These are phyloP conservation scores for Athalia cordata DNA, from an alignment of 2,888 invertebrate genomes.

Conservation along the genomic window DNA sequence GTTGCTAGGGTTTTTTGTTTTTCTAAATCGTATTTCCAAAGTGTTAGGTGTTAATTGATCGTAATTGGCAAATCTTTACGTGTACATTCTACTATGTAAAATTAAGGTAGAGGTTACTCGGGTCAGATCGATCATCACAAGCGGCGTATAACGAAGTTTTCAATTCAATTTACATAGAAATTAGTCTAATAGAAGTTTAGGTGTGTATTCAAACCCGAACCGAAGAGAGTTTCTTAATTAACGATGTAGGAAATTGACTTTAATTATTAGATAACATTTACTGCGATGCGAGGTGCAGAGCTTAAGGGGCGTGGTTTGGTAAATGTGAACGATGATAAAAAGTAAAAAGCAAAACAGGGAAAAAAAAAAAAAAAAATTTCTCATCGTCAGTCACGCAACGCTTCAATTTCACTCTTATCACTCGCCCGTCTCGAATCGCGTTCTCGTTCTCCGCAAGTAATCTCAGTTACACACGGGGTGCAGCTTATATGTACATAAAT, in stretches of 20 bases:
- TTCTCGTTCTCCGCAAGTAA: neutral
- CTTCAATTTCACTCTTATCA: neutral
- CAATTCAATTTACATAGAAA: constrained; percentile 38
- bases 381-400: neutral
- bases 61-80: neutral
- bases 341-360: neutral
- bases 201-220: constrained; percentile 16
- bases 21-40: neutral
- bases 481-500: too few relatives aligned
- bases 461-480: too few relatives aligned
- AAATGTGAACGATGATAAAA: neutral
- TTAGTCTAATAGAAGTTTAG: constrained; percentile 33
- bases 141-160: constrained; percentile 21
- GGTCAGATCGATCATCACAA: constrained; percentile 36
- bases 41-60: constrained; percentile 23
- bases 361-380: neutral
- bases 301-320: neutral
- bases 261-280: constrained; percentile 18
- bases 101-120: constrained; percentile 19
- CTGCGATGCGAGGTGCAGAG: neutral
- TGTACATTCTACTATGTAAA: neutral
- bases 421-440: too few relatives aligned
- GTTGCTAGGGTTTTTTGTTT: neutral
- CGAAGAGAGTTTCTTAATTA: constrained; percentile 32
- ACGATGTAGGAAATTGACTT: neutral